Evolutionary conservation across 2,797 vertebrate species (phyloP), one percentile per base, ranked within the genome.

Genomic region (Choloepus didactylus): DNA sequence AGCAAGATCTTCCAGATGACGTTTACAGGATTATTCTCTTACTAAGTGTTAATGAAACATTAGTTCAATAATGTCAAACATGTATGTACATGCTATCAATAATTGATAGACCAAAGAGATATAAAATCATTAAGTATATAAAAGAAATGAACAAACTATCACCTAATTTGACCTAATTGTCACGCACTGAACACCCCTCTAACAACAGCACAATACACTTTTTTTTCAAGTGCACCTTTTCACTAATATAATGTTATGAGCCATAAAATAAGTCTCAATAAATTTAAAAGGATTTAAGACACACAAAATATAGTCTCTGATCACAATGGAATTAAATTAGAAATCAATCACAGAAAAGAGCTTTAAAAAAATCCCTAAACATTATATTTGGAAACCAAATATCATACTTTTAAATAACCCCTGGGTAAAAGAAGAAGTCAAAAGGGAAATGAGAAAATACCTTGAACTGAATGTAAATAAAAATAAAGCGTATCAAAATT

Each of bases 401-500:
- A 49, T 49, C 46, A 49, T 49, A 70, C 16, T 66, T 93, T 72
- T 77, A 79, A 81, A 91, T 51, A 66, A 38, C 12, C 23, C 29
- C 21, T 69, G 80, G 16, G 19, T 76, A 89, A 75, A 41, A 60
- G 77, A 91, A 46, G 56, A 88, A 93, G 51, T 81, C 38, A 80
- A 66, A 75, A 72, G 19, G 41, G 25, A 92, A 73, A 83, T 73
- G 54, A 87, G 15, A 73, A 90, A 67, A 49, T 51, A 87, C 51
- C 81, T 60, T 56, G 67, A 19, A 67, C 27, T 41, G 11, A 87
- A 83, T 29, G 46, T 23, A 87, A 76, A 72, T 60, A 15, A 35
- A 83, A 95, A 44, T 3, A 72, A 82, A 96, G 79, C 38, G 66
- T 66, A 85, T 23, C 29, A 90, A 51, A 89, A 51, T 73, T 54